Conservation (phyloP, 2,113 vertebrate species). For the Drymodes brunneopygia region DNA sequence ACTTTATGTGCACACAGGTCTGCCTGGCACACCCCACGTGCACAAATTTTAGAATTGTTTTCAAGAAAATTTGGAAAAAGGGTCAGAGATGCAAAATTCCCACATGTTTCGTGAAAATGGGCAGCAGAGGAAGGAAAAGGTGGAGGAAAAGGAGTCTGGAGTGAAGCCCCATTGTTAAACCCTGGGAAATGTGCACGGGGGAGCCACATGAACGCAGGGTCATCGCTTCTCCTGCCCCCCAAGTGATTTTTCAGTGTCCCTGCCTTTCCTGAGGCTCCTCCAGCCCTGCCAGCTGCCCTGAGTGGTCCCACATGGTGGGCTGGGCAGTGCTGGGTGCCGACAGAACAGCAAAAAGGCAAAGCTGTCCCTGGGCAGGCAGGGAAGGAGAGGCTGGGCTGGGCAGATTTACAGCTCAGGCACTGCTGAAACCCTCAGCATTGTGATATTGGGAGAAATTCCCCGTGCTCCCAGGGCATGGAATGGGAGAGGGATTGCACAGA, state of each 20-base stretch:
- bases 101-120: not conserved
- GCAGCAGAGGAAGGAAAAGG: not conserved
- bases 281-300: not conserved
- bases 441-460: not conserved
- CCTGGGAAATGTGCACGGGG: not conserved
- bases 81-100: not conserved
- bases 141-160: not conserved
- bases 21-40: not conserved
- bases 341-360: not conserved
- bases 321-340: not conserved
- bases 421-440: not conserved
- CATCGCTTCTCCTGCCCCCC: not conserved
- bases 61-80: not conserved
- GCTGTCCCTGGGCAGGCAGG: not conserved
- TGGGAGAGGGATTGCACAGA: not conserved
- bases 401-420: not conserved
- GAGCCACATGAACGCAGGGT: not conserved
- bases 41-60: not conserved
- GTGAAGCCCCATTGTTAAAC: not conserved
- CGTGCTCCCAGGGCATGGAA: not conserved
- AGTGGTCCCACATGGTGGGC: fast-evolving
- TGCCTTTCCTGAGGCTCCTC: not conserved
- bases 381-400: not conserved
- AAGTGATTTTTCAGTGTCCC: not conserved
- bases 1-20: not conserved